Conservation (phyloP, 2,113 vertebrate species). For the Dipodomys merriami region DNA sequence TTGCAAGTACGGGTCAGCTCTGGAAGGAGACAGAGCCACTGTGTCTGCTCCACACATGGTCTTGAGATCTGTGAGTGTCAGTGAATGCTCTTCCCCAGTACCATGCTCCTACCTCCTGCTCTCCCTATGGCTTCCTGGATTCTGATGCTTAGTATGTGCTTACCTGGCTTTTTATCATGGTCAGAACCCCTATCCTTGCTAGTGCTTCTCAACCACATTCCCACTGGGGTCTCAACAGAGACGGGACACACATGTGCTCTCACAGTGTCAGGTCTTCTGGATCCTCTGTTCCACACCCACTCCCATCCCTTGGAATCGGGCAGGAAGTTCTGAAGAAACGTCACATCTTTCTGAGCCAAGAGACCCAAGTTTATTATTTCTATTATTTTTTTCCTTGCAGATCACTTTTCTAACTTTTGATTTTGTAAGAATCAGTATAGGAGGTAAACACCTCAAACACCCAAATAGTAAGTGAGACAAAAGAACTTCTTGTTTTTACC, state of each 20-base stretch:
- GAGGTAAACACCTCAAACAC: background rate
- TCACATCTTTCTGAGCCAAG: background rate
- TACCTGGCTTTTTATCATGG: background rate
- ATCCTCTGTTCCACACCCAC: background rate
- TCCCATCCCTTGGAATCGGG: too few species aligned
- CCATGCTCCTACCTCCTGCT: background rate
- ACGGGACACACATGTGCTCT: too few species aligned
- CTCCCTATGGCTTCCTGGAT: background rate
- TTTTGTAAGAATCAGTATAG: background rate
- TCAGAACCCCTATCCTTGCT: background rate
- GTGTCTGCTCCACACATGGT: too few species aligned
- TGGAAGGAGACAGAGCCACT: background rate
- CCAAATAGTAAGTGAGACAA: background rate
- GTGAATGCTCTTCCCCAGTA: rapidly evolving
- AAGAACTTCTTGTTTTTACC: background rate
- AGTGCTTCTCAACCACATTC: background rate
- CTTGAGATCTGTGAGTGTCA: rapidly evolving
- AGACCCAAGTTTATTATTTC: background rate
- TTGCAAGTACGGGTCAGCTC: background rate
- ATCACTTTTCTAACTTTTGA: background rate
- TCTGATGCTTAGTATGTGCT: background rate
- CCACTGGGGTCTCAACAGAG: too few species aligned
- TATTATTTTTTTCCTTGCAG: background rate
- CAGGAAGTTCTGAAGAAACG: background rate
- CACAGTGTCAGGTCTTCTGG: too few species aligned